Evolutionary conservation across 2,888 invertebrate genomes (phyloP), one percentile per base, ranked within the genome.

Genomic region (Cataglyphis albicans): DNA sequence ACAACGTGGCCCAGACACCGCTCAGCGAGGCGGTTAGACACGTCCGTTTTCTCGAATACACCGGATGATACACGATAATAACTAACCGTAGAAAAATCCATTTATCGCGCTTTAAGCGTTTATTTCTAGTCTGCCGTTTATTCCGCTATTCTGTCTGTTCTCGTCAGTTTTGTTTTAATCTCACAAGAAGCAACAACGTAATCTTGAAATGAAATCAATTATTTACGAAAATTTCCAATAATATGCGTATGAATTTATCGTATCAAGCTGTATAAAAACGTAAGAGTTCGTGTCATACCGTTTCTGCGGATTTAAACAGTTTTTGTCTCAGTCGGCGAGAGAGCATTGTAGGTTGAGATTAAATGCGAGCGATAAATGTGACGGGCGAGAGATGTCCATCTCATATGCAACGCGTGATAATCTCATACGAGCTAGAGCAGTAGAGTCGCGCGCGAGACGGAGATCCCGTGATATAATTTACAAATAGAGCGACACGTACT

Each of bases 401-500:
- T 68, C 32, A 9, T 32, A 48, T 57, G 61, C 73, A n/a, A 29
- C 59, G 63, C 55, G 73, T 48, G 32, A 68, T 70, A 70, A 70
- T 76, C 52, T 80, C 80, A 48, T 61, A 29, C 75, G 73, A 38
- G 59, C n/a, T 84, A 67, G 61, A 63, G 41, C 81, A 73, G 74
- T n/a, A 55, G 44, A 61, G 38, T 44, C 55, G 67, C 67, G 52
- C 15, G 63, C 55, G 67, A 63, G 61, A 10, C 35, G 6, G 59
- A 67, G 61, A 83, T 81, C 55, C 55, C 61, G 82, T 81, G 68
- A 72, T 76, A 78, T 86, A 81, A 83, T 83, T 85, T 74, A 73
- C 83, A 83, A 83, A 81, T 83, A 76, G 64, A 72, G 70, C 35
- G 32, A 70, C 52, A 21, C 21, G 32, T 32, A n/a, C 29, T 18